phyloP scores from a whole-genome alignment of 2,797 vertebrate species.

The Eremophila alpestris region DNA sequence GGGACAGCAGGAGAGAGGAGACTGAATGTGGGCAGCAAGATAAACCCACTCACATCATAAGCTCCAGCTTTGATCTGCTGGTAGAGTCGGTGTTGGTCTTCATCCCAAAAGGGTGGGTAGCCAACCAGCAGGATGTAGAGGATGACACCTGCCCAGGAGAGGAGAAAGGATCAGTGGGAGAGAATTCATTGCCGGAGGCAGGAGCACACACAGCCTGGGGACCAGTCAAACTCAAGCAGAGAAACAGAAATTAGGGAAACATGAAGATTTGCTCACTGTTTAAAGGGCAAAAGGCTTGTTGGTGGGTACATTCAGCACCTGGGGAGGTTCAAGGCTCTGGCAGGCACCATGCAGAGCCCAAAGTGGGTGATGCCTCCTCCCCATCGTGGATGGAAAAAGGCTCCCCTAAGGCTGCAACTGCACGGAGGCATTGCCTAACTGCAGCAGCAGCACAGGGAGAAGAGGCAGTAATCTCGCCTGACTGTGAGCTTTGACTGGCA shows the following conservation, averaged over 20 bases:
- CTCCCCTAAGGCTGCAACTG: not conserved
- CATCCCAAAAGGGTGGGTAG: slow-evolving; percentile 98
- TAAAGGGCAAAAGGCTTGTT: not conserved
- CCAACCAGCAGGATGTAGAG: slow-evolving; percentile 95
- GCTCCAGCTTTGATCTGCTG: slow-evolving; percentile 99
- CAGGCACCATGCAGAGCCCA: not conserved
- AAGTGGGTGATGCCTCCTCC: not conserved
- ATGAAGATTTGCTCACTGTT: not conserved
- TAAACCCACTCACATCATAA: slow-evolving; percentile 87
- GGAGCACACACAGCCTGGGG: not conserved
- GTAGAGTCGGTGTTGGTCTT: slow-evolving; percentile 96
- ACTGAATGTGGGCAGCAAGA: not conserved
- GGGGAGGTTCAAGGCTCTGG: not conserved
- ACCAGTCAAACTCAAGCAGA: not conserved
- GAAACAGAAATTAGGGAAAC: not conserved
- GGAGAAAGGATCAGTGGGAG: not conserved
- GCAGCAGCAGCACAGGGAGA: accelerated
- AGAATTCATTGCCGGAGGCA: not conserved
- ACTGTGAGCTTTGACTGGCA: not conserved
- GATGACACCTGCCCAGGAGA: slow-evolving; percentile 85
- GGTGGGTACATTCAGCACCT: not conserved
- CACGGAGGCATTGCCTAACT: not conserved
- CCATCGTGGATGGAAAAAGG: accelerated
- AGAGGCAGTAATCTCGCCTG: accelerated
- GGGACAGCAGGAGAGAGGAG: not conserved